Evolutionary conservation across 2,113 vertebrate genomes (phyloP), one percentile per base, ranked within the genome.

Genomic region (Dolichallabes microphthalmus): DNA sequence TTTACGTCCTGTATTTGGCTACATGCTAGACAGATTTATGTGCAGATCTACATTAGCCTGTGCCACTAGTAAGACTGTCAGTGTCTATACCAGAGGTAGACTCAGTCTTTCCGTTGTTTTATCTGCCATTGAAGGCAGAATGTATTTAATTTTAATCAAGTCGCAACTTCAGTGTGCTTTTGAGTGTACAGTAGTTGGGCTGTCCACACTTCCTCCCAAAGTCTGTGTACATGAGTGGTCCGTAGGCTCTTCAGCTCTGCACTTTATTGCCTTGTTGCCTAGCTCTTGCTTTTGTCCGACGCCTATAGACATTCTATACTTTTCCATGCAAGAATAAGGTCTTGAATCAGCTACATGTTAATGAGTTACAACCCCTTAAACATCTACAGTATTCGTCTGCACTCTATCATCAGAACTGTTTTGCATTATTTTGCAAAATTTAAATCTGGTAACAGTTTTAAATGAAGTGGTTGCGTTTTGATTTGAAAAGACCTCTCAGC

Each of bases 361-460:
- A 78, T 66, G 9, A 69, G 15, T n/a, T 13, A 0, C 32, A 77
- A 79, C 20, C n/a, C 19, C 25, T 61, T 58, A 80, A 77, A 80
- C 27, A 35, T 53, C 35, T 45, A n/a, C n/a, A n/a, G n/a, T n/a
- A 63, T 32, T 32, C 14, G 25, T 60, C 27, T 77, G 35, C 50
- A 19, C 61, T 63, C 57, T 57, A 32, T 50, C 57, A 30, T 60
- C 50, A 57, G 45, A 80, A 32, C 25, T 82, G 68, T 8, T 53
- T 76, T 82, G 80, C 30, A 71, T 85, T 74, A 73, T 86, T 80
- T 76, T 64, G 74, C 64, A 83, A 82, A 79, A 88, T 61, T 11
- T 83, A 52, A 85, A 57, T 79, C 74, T 57, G 32, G 57, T 86
- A 83, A 39, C 52, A 57, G 73, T 82, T 86, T 75, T n/a, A 81